These are phyloP conservation scores for Ennomos erosarius DNA, from an alignment of 2,888 invertebrate species.

Conservation along the genomic window DNA sequence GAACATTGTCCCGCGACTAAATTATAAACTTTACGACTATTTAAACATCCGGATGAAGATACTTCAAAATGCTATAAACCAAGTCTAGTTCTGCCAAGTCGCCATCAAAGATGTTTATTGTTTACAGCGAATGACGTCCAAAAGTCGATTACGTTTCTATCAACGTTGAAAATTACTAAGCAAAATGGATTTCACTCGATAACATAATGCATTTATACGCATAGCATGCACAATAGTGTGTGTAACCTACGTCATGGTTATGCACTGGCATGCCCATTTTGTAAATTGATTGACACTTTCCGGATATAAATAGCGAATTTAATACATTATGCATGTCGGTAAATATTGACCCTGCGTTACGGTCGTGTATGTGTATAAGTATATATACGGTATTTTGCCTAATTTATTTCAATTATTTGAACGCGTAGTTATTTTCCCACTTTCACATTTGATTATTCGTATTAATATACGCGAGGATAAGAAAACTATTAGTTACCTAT, in stretches of 20 bases:
- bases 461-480: no score
- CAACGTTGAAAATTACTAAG: conserved; percentile 24
- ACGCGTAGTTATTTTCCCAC: no score
- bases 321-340: conserved; percentile 5
- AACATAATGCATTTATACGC: conserved; percentile 22
- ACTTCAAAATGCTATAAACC: conserved; percentile 35
- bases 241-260: not conserved
- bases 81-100: conserved; percentile 33
- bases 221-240: not conserved
- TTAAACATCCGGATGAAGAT: conserved; percentile 39
- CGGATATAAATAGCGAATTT: conserved; percentile 4
- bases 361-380: no score
- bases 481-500: no score
- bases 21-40: conserved; percentile 38
- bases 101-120: conserved; percentile 40
- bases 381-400: no score
- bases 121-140: conserved; percentile 35
- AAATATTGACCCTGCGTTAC: conserved; percentile 1
- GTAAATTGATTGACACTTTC: conserved; percentile 3
- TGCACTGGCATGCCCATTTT: not conserved
- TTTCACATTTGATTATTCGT: no score
- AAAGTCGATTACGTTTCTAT: conserved; percentile 32
- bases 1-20: conserved; percentile 34
- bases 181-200: conserved; percentile 29
- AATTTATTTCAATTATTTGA: no score